Base-by-base conservation (phyloP, 2,797 vertebrate genomes). In the Anniella stebbinsi region DNA sequence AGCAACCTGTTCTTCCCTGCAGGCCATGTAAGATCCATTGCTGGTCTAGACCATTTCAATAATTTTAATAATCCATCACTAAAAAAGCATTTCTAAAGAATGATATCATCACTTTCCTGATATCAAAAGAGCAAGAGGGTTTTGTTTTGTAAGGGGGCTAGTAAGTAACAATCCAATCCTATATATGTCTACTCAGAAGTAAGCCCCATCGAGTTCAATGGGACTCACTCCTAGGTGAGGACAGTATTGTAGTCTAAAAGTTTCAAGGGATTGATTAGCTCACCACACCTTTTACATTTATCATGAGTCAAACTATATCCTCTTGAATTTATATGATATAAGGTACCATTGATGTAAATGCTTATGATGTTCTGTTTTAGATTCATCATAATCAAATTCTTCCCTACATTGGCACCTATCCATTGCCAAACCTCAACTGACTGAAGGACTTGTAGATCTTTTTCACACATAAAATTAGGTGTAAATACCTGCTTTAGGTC, bases 41-140 rank as follows among this genome's bases (percentile, higher is more conserved):
- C 23, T 84, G 25, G 72, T 76, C 33, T 57, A 83, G 72, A 76
- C 70, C 36, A 21, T 17, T 67, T 5, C 12, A 18, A 23, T 70
- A 3, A 63, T 25, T 70, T 70, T 38, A 70, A 3, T 7, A 15
- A 36, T 30, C 30, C 15, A 30, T 30, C 48, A 33, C 13, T 23
- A 8, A 51, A 63, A 18, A 89, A 75, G 88, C 84, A 88, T 9
- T 87, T 60, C 51, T 69, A 85, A 87, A 85, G 89, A 82, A 51
- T 72, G 75, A 57, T 60, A 10, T 60, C 41, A 36, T 41, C 41
- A 15, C 30, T 75, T 72, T 85, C 30, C 63, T 51, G 7, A 70
- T 86, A 78, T 78, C 28, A 84, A 80, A 91, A 80, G 41, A 1
- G 15, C 84, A 89, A 85, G 17, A 51, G 36, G 6, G 28, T 1